Evolutionary conservation across 2,797 vertebrate species (phyloP), one percentile per base, ranked within the genome.

Genomic region (Macropodus opercularis): DNA sequence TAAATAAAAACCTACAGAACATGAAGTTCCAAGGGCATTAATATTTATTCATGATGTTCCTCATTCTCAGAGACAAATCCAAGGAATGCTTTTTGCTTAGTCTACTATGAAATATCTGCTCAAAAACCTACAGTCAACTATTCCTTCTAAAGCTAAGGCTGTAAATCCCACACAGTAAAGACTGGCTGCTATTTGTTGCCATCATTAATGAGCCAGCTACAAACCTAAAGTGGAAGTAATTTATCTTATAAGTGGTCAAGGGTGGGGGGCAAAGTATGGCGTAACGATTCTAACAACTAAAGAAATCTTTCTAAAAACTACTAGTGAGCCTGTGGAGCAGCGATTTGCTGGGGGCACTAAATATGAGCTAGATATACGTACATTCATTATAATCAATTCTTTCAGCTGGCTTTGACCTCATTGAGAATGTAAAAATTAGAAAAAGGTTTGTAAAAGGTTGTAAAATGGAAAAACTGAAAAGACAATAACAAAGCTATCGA

Each of bases 401-500:
- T 29, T 80, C 23, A 67, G 57, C 48, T 70, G 60, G 57, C 41
- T 55, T 70, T 56, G 19, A 65, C 55, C 61, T 76, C 29, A 67
- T 0, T 35, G 27, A 62, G 6, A 62, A 69, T 51, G n/a, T 27
- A 54, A 67, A 55, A 34, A 51, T 52, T 15, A 43, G 29, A 8
- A 24, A 58, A 3, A 14, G n/a, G n/a, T n/a, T n/a, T n/a, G n/a
- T n/a, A n/a, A n/a, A n/a, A n/a, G n/a, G n/a, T n/a, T n/a, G n/a
- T n/a, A n/a, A n/a, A n/a, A n/a, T n/a, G n/a, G 34, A 48, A 27
- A 65, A 90, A 63, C 31, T 31, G 12, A 83, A 90, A 80, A 83
- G 1, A 14, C 65, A 83, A 89, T 83, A 70, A 72, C 92, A 89
- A 92, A 92, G 89, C 90, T 89, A 85, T 92, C 68, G 74, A 80